phyloP scores from a whole-genome alignment of 2,113 vertebrate species.

The Donacobius atricapilla region DNA sequence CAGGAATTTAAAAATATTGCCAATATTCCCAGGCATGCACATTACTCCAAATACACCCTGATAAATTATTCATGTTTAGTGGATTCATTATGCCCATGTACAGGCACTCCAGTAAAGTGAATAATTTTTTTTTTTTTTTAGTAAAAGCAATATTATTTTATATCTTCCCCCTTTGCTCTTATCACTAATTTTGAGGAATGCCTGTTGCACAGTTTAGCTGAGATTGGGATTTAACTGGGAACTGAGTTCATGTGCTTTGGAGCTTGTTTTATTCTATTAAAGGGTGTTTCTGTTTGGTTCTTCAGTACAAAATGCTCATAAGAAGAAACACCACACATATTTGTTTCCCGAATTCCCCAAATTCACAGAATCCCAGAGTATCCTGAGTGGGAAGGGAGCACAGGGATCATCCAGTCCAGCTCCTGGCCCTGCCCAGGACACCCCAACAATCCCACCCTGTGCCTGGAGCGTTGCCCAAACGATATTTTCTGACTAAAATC shows the following conservation, averaged over 20 bases:
- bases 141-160: neutral
- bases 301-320: neutral
- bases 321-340: neutral
- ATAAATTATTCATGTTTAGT: neutral
- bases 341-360: neutral
- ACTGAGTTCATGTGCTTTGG: accelerated
- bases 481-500: neutral
- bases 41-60: neutral
- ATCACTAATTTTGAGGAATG: neutral
- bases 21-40: neutral
- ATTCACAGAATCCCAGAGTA: neutral
- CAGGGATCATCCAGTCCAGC: neutral
- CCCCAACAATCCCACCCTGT: neutral
- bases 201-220: neutral
- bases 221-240: neutral
- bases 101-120: neutral
- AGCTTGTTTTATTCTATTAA: neutral
- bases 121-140: neutral
- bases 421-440: neutral
- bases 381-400: neutral
- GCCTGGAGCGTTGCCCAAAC: neutral
- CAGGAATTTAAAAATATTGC: neutral
- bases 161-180: neutral
- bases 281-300: neutral
- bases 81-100: neutral